These are phyloP conservation scores for Xanthorhoe designata DNA, from an alignment of 2,888 invertebrate species.

Conservation along the genomic window DNA sequence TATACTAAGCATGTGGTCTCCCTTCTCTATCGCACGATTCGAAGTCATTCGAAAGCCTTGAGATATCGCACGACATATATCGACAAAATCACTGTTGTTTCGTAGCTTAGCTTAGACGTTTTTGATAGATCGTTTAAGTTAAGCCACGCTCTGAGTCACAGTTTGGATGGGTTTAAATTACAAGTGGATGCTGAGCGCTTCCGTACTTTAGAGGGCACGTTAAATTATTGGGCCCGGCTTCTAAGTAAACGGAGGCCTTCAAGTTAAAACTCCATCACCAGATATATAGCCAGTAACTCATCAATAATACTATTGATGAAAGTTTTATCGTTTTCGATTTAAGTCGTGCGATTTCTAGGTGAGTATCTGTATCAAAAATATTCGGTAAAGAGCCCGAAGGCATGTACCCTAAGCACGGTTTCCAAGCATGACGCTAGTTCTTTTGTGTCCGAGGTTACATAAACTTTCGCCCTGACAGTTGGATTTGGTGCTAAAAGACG, in stretches of 20 bases:
- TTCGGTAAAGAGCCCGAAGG: slow-evolving; percentile 21
- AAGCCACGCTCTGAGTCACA: too few relatives aligned
- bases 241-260: too few relatives aligned
- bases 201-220: too few relatives aligned
- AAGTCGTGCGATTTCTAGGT: not conserved
- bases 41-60: not conserved
- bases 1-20: slow-evolving; percentile 50
- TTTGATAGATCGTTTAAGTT: too few relatives aligned
- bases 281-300: too few relatives aligned
- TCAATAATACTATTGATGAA: too few relatives aligned
- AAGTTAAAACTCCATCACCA: too few relatives aligned
- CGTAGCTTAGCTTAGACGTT: too few relatives aligned
- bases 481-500: slow-evolving; percentile 97
- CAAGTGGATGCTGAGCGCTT: too few relatives aligned
- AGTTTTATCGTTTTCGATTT: not conserved
- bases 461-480: slow-evolving; percentile 87
- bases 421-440: slow-evolving; percentile 29
- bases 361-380: slow-evolving; percentile 3
- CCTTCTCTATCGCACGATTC: slow-evolving; percentile 36
- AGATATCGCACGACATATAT: not conserved
- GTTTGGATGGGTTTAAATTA: too few relatives aligned
- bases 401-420: slow-evolving; percentile 31
- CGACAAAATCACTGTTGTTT: not conserved
- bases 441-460: slow-evolving; percentile 53
- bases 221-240: too few relatives aligned